Conservation (phyloP, 1,140 invertebrate species). For the Cyclargus thomasi region DNA sequence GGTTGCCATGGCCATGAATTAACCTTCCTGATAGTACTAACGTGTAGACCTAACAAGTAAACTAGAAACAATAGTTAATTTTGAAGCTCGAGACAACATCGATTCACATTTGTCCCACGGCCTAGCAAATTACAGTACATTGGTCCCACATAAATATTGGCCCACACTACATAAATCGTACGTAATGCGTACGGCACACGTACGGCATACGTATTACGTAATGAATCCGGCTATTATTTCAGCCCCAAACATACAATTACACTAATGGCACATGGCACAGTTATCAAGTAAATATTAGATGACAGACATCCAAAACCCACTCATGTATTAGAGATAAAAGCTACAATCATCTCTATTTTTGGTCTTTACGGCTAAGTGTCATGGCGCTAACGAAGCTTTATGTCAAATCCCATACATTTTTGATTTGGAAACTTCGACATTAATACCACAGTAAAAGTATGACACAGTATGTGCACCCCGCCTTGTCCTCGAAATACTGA, state of each 20-base stretch:
- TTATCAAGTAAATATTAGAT: slow-evolving; percentile 1
- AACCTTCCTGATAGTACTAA: too few species aligned
- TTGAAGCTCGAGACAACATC: not conserved
- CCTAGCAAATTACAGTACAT: not conserved
- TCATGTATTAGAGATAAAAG: not conserved
- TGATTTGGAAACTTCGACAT: too few species aligned
- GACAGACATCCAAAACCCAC: not conserved
- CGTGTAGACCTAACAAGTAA: too few species aligned
- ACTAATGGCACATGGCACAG: not conserved
- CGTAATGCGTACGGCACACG: not conserved
- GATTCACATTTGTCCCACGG: not conserved
- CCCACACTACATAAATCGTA: not conserved
- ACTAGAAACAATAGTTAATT: not conserved
- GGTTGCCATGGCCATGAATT: too few species aligned
- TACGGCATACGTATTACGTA: not conserved
- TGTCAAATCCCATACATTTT: too few species aligned
- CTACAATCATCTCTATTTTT: too few species aligned
- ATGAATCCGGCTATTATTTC: not conserved
- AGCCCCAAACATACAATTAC: not conserved
- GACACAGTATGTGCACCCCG: too few species aligned
- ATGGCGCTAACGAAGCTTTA: too few species aligned
- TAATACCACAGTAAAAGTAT: too few species aligned
- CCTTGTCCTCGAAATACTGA: too few species aligned
- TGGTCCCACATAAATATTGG: not conserved
- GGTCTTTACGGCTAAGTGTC: too few species aligned